Conservation (phyloP, 2,888 invertebrate species). For the Apodemia duryi region DNA sequence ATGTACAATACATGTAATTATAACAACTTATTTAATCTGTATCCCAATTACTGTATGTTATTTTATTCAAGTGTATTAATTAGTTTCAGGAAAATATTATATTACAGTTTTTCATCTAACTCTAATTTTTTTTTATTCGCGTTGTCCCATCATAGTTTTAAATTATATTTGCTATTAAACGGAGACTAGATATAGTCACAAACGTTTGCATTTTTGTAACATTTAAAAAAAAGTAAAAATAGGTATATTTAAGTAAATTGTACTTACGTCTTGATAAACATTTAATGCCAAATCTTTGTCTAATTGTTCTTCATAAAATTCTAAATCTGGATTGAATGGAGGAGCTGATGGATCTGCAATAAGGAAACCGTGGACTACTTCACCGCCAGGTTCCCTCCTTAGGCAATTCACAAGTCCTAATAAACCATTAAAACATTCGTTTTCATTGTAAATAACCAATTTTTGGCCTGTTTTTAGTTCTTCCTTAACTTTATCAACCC, state of each 20-base stretch:
- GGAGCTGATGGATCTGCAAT: constrained; percentile 83
- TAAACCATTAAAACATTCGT: constrained; percentile 86
- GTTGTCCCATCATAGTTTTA: too few relatives aligned
- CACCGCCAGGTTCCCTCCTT: constrained; percentile 87
- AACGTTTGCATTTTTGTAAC: too few relatives aligned
- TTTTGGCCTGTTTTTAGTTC: constrained; percentile 65
- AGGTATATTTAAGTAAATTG: neutral
- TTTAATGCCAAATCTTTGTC: constrained; percentile 89
- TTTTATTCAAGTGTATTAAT: too few relatives aligned
- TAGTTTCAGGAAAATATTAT: too few relatives aligned
- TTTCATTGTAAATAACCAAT: constrained; percentile 83
- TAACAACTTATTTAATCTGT: too few relatives aligned
- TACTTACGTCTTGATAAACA: constrained; percentile 81
- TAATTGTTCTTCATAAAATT: constrained; percentile 83
- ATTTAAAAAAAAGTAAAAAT: too few relatives aligned
- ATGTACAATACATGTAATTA: too few relatives aligned
- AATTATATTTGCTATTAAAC: too few relatives aligned
- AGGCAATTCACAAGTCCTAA: constrained; percentile 94
- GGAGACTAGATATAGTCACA: too few relatives aligned
- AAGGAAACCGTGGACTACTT: constrained; percentile 80
- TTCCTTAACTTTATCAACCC: constrained; percentile 75
- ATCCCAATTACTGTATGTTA: too few relatives aligned
- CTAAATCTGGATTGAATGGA: constrained; percentile 80
- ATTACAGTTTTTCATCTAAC: too few relatives aligned
- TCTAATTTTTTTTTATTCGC: too few relatives aligned